phyloP scores from a whole-genome alignment of 1,140 invertebrate species.

The Trichonephila clavata region DNA sequence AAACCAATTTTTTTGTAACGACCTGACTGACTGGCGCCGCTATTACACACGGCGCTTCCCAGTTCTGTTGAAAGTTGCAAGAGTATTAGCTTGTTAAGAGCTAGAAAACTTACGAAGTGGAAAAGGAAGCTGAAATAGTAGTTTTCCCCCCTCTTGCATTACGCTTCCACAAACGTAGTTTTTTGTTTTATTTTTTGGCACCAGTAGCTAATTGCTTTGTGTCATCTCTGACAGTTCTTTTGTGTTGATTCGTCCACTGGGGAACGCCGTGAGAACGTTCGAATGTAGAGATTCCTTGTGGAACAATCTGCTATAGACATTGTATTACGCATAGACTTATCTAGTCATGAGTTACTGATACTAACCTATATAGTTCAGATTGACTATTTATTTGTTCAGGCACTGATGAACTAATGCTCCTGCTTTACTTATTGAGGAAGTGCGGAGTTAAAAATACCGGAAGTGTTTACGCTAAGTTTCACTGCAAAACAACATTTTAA shows the following conservation, averaged over 20 bases:
- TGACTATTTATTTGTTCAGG: too few species aligned
- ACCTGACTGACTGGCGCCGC: not conserved
- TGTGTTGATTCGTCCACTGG: too few species aligned
- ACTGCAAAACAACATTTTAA: too few species aligned
- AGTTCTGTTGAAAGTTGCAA: not conserved
- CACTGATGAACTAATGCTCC: too few species aligned
- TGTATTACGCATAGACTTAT: too few species aligned
- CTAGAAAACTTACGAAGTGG: too few species aligned
- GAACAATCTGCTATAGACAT: not conserved
- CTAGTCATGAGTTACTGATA: too few species aligned
- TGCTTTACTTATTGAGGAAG: too few species aligned
- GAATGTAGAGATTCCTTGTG: not conserved
- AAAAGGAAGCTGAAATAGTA: too few species aligned
- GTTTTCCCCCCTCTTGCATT: not conserved
- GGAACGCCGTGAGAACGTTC: not conserved
- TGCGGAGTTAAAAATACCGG: too few species aligned
- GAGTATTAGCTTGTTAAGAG: not conserved
- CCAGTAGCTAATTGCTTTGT: not conserved
- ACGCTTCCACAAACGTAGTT: not conserved
- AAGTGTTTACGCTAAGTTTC: too few species aligned
- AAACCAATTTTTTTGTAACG: not conserved
- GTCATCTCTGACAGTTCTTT: not conserved
- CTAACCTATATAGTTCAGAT: too few species aligned
- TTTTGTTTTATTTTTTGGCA: not conserved
- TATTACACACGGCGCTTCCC: not conserved